These are phyloP conservation scores for Trichomalopsis sarcophagae DNA, from an alignment of 1,140 invertebrate species.

Conservation along the genomic window DNA sequence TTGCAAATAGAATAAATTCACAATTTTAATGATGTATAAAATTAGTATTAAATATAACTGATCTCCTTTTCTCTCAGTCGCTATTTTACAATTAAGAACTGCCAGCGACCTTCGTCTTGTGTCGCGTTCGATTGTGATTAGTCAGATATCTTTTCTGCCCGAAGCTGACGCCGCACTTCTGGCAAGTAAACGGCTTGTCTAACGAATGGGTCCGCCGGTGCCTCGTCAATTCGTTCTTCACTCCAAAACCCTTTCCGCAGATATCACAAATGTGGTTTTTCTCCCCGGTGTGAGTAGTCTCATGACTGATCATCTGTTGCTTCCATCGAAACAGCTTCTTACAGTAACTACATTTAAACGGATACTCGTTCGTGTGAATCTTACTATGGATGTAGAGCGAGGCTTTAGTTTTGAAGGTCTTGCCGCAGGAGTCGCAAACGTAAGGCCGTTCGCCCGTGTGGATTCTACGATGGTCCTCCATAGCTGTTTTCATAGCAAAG, in stretches of 20 bases:
- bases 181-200: constrained; percentile 75
- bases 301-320: constrained; percentile 73
- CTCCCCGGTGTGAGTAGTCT: constrained; percentile 72
- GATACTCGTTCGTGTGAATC: constrained; percentile 74
- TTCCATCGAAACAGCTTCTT: constrained; percentile 73
- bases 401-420: constrained; percentile 75
- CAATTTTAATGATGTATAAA: neutral
- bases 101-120: constrained; percentile 26
- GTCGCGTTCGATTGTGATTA: constrained; percentile 67
- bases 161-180: constrained; percentile 76
- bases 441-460: constrained; percentile 80
- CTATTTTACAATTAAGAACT: neutral
- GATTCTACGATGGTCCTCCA: constrained; percentile 80
- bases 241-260: constrained; percentile 75
- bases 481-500: constrained; percentile 75
- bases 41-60: neutral
- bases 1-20: neutral
- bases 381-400: constrained; percentile 77
- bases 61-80: neutral
- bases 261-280: constrained; percentile 73
- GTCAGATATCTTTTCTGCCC: constrained; percentile 76
- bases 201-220: constrained; percentile 74
- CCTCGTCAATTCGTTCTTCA: constrained; percentile 74
- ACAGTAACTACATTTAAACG: constrained; percentile 72
- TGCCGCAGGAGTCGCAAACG: constrained; percentile 79